Conservation (phyloP, 2,797 vertebrate genomes). For the Anisognathus igniventris region DNA sequence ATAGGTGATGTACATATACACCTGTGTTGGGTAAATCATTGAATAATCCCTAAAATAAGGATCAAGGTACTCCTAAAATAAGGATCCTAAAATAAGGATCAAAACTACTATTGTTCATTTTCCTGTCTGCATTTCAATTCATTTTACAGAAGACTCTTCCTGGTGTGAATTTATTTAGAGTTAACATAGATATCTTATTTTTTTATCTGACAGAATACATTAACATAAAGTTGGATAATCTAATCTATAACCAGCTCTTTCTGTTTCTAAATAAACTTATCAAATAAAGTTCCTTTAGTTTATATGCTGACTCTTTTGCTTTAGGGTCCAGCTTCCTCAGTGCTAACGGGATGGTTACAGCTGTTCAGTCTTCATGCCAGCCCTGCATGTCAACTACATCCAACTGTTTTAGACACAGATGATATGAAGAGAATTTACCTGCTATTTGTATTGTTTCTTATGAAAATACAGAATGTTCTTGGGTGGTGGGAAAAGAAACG, state of each 20-base stretch:
- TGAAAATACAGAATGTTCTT: background rate
- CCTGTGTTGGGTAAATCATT: background rate
- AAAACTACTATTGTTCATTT: background rate
- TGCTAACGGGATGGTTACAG: background rate
- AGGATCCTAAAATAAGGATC: background rate
- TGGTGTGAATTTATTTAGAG: background rate
- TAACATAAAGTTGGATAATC: background rate
- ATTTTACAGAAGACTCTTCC: background rate
- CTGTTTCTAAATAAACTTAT: background rate
- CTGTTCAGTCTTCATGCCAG: background rate
- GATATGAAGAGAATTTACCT: background rate
- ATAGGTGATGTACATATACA: background rate
- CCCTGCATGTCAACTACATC: background rate
- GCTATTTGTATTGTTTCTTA: background rate
- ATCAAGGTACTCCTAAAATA: background rate
- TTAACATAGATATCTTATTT: background rate
- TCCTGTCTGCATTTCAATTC: background rate
- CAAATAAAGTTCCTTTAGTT: background rate
- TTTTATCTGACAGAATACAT: background rate
- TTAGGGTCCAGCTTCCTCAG: background rate
- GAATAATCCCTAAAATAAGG: background rate
- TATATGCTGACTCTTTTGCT: background rate
- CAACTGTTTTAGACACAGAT: background rate
- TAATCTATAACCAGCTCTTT: background rate
- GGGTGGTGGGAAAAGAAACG: background rate